phyloP scores from a whole-genome alignment of 2,888 invertebrate species.

The Lumbricus terrestris region DNA sequence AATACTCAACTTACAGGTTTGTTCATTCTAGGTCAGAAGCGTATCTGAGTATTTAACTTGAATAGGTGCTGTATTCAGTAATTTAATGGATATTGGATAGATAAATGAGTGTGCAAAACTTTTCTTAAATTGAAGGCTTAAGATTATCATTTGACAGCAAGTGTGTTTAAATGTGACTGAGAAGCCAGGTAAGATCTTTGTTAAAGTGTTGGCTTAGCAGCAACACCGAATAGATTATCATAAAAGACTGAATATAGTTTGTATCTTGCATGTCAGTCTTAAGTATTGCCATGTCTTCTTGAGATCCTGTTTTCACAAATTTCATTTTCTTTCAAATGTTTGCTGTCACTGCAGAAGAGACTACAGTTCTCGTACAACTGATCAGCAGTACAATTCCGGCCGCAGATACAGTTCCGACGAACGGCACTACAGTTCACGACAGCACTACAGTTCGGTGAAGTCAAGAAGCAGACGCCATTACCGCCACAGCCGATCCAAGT shows the following conservation, averaged over 20 bases:
- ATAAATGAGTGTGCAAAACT: not conserved
- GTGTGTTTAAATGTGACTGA: too few relatives aligned
- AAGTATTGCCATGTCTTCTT: not conserved
- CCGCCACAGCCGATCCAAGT: not conserved
- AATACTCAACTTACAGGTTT: constrained; percentile 8
- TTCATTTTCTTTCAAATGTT: not conserved
- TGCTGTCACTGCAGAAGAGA: not conserved
- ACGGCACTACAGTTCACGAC: not conserved
- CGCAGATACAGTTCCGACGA: not conserved
- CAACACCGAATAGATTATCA: not conserved
- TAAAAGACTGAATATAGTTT: not conserved
- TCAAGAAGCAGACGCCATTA: not conserved
- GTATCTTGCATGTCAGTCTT: not conserved
- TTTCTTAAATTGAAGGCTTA: not conserved
- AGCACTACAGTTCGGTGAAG: not conserved
- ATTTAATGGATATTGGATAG: not conserved
- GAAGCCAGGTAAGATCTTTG: too few relatives aligned
- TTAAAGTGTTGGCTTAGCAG: not conserved
- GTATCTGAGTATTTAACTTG: too few relatives aligned
- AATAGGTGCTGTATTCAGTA: not conserved
- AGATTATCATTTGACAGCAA: too few relatives aligned
- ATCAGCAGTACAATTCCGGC: constrained; percentile 5
- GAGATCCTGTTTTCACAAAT: too few relatives aligned
- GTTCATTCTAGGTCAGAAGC: too few relatives aligned
- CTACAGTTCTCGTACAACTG: not conserved